phyloP scores from a whole-genome alignment of 2,888 invertebrate species.

The Julus scanicus region DNA sequence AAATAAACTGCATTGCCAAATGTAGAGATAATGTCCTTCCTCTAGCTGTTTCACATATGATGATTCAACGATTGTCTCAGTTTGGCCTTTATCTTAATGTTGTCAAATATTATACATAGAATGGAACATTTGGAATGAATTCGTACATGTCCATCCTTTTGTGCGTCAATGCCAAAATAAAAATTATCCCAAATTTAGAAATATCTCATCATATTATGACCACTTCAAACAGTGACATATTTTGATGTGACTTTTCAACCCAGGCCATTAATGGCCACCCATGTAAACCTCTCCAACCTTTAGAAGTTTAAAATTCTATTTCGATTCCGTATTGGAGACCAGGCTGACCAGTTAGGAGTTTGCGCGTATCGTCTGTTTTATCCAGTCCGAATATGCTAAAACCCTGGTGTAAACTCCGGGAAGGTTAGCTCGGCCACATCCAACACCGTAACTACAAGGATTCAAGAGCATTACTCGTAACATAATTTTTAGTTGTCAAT shows the following conservation, averaged over 20 bases:
- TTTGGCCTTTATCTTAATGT: too few species aligned
- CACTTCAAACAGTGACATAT: background rate
- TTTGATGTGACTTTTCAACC: background rate
- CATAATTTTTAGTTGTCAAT: background rate
- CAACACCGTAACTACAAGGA: conserved; percentile 63
- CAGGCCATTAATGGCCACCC: background rate
- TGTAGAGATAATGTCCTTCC: too few species aligned
- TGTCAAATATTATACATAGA: background rate
- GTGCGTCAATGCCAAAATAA: background rate
- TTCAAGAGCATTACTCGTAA: background rate
- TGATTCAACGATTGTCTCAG: too few species aligned
- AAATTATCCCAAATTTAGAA: background rate
- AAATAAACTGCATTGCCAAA: too few species aligned
- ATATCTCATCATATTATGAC: background rate
- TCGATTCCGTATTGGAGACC: background rate
- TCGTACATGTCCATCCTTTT: background rate
- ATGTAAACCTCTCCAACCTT: conserved; percentile 8
- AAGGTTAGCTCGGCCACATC: conserved; percentile 64
- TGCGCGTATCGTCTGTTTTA: conserved; percentile 62
- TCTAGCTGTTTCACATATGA: too few species aligned
- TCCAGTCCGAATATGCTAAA: conserved; percentile 64
- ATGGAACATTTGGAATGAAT: background rate
- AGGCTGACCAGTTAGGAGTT: conserved; percentile 18
- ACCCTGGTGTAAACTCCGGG: conserved; percentile 67
- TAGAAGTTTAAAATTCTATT: background rate